Conservation (phyloP, 2,888 invertebrate genomes). For the Euclidia mi region DNA sequence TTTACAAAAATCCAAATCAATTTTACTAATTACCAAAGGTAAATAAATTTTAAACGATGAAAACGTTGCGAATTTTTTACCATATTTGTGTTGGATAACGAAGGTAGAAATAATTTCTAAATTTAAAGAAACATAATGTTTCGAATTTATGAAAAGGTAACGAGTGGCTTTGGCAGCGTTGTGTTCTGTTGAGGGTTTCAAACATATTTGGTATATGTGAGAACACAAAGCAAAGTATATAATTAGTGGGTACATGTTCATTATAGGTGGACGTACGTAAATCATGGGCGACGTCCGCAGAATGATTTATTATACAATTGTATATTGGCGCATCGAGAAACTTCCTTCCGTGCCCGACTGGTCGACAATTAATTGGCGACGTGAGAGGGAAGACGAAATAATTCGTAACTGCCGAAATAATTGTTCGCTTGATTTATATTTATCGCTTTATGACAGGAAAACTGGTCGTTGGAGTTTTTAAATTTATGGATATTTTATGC, state of each 20-base stretch:
- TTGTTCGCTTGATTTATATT: slow-evolving; percentile 75
- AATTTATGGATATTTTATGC: slow-evolving; percentile 73
- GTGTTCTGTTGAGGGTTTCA: slow-evolving; percentile 15
- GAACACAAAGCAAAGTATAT: too few species aligned
- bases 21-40: slow-evolving; percentile 66
- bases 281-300: slow-evolving; percentile 71
- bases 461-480: slow-evolving; percentile 70
- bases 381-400: slow-evolving; percentile 74
- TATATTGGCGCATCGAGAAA: slow-evolving; percentile 72
- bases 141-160: slow-evolving; percentile 37
- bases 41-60: slow-evolving; percentile 59
- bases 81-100: slow-evolving; percentile 49
- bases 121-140: slow-evolving; percentile 22
- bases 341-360: slow-evolving; percentile 72
- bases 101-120: slow-evolving; percentile 39
- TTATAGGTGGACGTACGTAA: slow-evolving; percentile 67
- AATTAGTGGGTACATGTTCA: slow-evolving; percentile 69
- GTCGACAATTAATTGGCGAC: slow-evolving; percentile 73
- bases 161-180: slow-evolving; percentile 35
- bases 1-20: slow-evolving; percentile 54
- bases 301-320: slow-evolving; percentile 72
- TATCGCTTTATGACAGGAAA: slow-evolving; percentile 73
- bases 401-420: slow-evolving; percentile 72
- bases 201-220: too few species aligned
- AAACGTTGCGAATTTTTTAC: slow-evolving; percentile 42